Evolutionary conservation across 2,888 invertebrate genomes (phyloP).

Genomic region (Euplexia lucipara): DNA sequence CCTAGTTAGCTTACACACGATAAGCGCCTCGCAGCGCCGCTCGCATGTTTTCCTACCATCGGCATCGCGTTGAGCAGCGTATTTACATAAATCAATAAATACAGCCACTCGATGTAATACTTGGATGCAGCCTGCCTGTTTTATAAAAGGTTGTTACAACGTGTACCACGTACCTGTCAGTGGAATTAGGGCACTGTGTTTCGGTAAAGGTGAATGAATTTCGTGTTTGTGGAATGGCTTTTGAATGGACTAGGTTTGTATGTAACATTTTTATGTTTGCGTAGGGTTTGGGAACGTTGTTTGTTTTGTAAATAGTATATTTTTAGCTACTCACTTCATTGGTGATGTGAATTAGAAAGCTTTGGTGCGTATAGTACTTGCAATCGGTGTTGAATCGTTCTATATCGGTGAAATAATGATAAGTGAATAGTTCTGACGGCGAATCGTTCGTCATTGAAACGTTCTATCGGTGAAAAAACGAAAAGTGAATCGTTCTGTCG

Average conservation of each 20-base stretch:
- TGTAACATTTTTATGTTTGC: background rate
- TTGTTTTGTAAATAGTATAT: background rate
- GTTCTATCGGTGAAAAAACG: no score
- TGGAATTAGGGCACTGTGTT: slow-evolving; percentile 14
- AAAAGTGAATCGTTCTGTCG: no score
- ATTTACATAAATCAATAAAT: slow-evolving; percentile 82
- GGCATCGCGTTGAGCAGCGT: slow-evolving; percentile 49
- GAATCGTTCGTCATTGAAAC: no score
- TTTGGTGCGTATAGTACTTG: no score
- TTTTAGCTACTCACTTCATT: background rate
- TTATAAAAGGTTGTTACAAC: slow-evolving; percentile 50
- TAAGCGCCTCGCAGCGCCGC: slow-evolving; percentile 39
- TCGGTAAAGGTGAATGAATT: background rate
- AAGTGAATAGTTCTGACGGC: no score
- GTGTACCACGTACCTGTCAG: slow-evolving; percentile 7
- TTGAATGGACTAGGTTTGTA: background rate
- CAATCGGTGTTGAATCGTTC: no score
- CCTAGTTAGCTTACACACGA: slow-evolving; percentile 48
- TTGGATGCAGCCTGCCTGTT: slow-evolving; percentile 35
- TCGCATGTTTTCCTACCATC: slow-evolving; percentile 54
- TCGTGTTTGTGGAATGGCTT: background rate
- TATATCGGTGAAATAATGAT: no score
- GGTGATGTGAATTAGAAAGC: no score
- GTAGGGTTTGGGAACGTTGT: background rate
- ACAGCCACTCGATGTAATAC: slow-evolving; percentile 44